Evolutionary conservation across 2,888 invertebrate species (phyloP), one percentile per base, ranked within the genome.

Genomic region (Smittia sp.): DNA sequence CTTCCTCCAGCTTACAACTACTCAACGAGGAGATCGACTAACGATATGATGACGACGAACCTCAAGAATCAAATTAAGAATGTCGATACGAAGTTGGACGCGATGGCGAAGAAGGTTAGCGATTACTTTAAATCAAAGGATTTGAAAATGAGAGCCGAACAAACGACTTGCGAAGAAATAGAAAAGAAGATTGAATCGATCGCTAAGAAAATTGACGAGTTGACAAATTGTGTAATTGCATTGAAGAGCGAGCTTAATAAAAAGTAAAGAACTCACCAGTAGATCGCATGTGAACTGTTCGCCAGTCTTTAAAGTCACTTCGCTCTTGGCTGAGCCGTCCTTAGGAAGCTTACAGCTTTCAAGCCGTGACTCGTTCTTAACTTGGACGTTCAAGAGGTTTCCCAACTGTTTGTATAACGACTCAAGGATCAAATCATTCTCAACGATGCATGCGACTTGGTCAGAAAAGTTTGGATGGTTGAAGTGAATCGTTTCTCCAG

Each of bases 371-470:
- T 86, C 85, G 80, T 93, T 89, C 9, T 89, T 79, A 1, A 94
- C 85, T 65, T 86, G 84, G 0, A 94, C 86, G 79, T 89, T 89
- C 76, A 79, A 78, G 1, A 85, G 78, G 22, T 84, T 80, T 52
- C 85, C 79, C 1, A 93, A 79, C 78, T 89, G 87, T 75, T 84
- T 85, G 77, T 87, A 88, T 11, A 94, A 87, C 0, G 93, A 88
- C 78, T 90, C 86, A 1, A 94, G 82, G 63, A 98, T 85, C 3
- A 96, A 85, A 83, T 96, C 92, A 84, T 98, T 98, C 84, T 98
- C 98, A 13, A 97, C 92, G 76, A 98, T 92, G 80, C 92, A 95
- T 0, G 96, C 94, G 1, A 98, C 86, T 79, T 93, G 89, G 63
- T 90, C 87, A 22, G 86, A 84, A 77, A 89, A 83, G 75, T 90